phyloP scores from a whole-genome alignment of 2,888 invertebrate species.

The Ischnus inquisitorius region DNA sequence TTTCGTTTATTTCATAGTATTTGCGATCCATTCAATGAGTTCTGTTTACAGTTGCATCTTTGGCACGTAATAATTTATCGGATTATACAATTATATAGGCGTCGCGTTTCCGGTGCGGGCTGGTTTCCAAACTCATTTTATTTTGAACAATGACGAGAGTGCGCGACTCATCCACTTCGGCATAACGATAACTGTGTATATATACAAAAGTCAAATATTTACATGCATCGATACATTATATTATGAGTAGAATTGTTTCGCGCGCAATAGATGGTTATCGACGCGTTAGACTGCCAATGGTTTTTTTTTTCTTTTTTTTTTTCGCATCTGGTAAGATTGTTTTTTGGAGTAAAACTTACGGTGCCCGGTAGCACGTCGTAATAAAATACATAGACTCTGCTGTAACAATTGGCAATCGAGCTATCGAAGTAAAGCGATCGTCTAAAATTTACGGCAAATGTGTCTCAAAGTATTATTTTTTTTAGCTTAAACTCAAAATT shows the following conservation, averaged over 20 bases:
- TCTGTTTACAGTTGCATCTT: slow-evolving; percentile 59
- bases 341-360: background rate
- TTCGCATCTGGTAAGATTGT: background rate
- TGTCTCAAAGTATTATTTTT: background rate
- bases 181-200: slow-evolving; percentile 20
- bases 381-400: slow-evolving; percentile 9
- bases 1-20: slow-evolving; percentile 35
- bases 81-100: slow-evolving; percentile 26
- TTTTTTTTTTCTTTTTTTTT: no score
- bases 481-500: background rate
- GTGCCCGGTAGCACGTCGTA: background rate
- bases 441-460: background rate
- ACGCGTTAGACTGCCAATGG: slow-evolving; percentile 2
- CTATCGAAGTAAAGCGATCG: background rate
- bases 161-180: background rate
- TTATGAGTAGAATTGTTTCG: slow-evolving; percentile 12
- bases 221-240: slow-evolving; percentile 32
- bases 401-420: background rate
- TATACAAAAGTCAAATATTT: slow-evolving; percentile 58
- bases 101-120: slow-evolving; percentile 3
- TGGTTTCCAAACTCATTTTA: background rate
- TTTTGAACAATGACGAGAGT: background rate
- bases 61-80: slow-evolving; percentile 67
- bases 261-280: background rate
- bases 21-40: slow-evolving; percentile 38